Evolutionary conservation across 2,888 invertebrate genomes (phyloP).

Genomic region (Melitaea athalia): DNA sequence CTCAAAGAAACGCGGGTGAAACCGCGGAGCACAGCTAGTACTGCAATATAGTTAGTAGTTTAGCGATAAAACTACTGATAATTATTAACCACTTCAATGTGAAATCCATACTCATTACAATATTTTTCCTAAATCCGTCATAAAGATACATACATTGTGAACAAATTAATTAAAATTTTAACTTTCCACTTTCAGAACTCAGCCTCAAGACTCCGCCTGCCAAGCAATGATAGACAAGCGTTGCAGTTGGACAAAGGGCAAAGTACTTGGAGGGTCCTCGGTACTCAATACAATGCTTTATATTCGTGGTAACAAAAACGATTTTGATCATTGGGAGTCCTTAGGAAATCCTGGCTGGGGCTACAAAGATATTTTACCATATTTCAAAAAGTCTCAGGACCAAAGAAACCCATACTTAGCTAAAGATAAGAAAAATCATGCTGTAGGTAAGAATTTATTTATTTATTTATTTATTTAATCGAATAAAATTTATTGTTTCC

Average conservation of each 20-base stretch:
- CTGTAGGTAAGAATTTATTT: constrained; percentile 84
- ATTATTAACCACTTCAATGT: too few relatives aligned
- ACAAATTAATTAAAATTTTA: background rate
- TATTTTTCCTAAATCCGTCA: background rate
- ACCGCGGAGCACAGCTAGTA: too few relatives aligned
- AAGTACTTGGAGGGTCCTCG: constrained; percentile 93
- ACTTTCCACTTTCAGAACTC: constrained; percentile 83
- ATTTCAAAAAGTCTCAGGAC: constrained; percentile 93
- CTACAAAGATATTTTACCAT: constrained; percentile 89
- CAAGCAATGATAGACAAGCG: constrained; percentile 92
- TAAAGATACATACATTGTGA: background rate
- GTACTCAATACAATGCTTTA: constrained; percentile 96
- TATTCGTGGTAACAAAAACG: constrained; percentile 92
- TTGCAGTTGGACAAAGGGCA: constrained; percentile 95
- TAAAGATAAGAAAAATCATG: constrained; percentile 86
- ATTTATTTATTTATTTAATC: too few relatives aligned
- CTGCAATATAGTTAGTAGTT: too few relatives aligned
- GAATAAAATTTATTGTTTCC: background rate
- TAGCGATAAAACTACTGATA: too few relatives aligned
- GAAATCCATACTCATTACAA: too few relatives aligned
- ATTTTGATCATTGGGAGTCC: constrained; percentile 93
- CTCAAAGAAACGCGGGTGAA: too few relatives aligned
- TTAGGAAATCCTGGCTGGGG: constrained; percentile 95
- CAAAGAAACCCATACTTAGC: constrained; percentile 94
- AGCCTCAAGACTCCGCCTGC: constrained; percentile 91